A percentile compares a stretch with the other conserved stretches of the same genome.
phyloP scores from a whole-genome alignment of 2,797 vertebrate species.

The Octomys mimax region DNA sequence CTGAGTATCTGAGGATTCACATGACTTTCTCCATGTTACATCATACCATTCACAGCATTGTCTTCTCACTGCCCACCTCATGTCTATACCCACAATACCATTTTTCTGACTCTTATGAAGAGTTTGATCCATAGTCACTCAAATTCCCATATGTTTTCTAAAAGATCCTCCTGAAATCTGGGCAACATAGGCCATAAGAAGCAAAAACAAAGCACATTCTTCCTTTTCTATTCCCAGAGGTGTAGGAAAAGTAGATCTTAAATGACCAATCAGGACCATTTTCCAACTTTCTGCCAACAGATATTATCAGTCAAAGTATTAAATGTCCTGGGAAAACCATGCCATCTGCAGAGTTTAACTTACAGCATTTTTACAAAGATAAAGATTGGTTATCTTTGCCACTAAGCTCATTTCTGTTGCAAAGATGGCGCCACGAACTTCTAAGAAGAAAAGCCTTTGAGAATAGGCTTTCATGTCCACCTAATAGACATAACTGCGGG shows the following conservation, averaged over 20 bases:
- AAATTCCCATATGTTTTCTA: slow-evolving; percentile 15
- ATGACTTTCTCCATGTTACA: background rate
- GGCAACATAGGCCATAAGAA: background rate
- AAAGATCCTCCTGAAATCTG: slow-evolving; percentile 31
- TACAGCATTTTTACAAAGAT: slow-evolving; percentile 69
- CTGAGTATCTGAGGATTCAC: background rate
- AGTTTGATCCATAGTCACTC: background rate
- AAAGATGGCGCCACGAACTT: slow-evolving; percentile 50
- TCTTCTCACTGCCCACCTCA: background rate
- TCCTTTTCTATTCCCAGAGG: slow-evolving; percentile 52
- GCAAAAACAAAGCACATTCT: slow-evolving; percentile 27
- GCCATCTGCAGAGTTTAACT: slow-evolving; percentile 71
- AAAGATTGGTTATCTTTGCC: slow-evolving; percentile 63
- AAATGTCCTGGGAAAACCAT: slow-evolving; percentile 69
- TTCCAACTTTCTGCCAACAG: slow-evolving; percentile 76
- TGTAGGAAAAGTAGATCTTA: slow-evolving; percentile 71
- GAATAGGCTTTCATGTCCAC: background rate
- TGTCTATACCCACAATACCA: background rate
- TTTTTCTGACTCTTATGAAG: background rate
- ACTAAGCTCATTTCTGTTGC: slow-evolving; percentile 50
- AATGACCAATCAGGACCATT: slow-evolving; percentile 72
- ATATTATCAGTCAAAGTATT: slow-evolving; percentile 79
- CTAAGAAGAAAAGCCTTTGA: slow-evolving; percentile 58
- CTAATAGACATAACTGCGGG: background rate
- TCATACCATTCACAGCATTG: background rate